A percentile compares a stretch with the other conserved stretches of the same genome.
Conservation (phyloP, 2,797 vertebrate species). For the Sandelia bainsii region DNA sequence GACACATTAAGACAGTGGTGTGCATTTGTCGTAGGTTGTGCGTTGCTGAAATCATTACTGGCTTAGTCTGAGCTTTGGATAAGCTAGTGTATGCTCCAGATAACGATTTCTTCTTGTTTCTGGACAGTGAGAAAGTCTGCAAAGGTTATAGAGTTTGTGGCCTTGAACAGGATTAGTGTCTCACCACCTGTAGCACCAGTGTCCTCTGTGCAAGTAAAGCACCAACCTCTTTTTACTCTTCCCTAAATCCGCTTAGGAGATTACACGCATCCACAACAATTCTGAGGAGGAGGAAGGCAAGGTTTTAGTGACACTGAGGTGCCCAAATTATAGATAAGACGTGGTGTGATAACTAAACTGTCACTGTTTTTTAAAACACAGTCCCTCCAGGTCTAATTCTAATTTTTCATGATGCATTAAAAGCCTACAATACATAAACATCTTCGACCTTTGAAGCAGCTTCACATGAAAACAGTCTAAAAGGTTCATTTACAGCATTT, state of each 20-base stretch:
- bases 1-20: not conserved
- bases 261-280: slow-evolving; percentile 73
- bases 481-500: slow-evolving; percentile 24
- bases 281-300: slow-evolving; percentile 30
- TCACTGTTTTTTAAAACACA: not conserved
- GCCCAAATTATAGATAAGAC: slow-evolving; percentile 47
- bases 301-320: slow-evolving; percentile 50
- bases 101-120: slow-evolving; percentile 19
- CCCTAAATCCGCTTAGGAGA: slow-evolving; percentile 76
- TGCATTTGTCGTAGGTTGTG: not conserved
- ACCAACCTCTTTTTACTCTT: slow-evolving; percentile 54
- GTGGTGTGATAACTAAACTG: slow-evolving; percentile 22
- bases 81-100: slow-evolving; percentile 12
- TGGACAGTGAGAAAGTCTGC: slow-evolving; percentile 30
- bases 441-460: slow-evolving; percentile 34
- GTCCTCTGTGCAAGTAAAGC: slow-evolving; percentile 55
- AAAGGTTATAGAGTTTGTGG: slow-evolving; percentile 52
- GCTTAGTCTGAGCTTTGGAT: slow-evolving; percentile 18
- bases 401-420: slow-evolving; percentile 33
- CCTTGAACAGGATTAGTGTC: slow-evolving; percentile 73
- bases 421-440: slow-evolving; percentile 15
- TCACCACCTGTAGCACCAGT: slow-evolving; percentile 55
- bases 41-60: slow-evolving; percentile 21
- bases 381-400: slow-evolving; percentile 17
- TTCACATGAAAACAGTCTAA: slow-evolving; percentile 18